Base-by-base conservation (phyloP, 1,140 invertebrate genomes). In the Calephelis nemesis region DNA sequence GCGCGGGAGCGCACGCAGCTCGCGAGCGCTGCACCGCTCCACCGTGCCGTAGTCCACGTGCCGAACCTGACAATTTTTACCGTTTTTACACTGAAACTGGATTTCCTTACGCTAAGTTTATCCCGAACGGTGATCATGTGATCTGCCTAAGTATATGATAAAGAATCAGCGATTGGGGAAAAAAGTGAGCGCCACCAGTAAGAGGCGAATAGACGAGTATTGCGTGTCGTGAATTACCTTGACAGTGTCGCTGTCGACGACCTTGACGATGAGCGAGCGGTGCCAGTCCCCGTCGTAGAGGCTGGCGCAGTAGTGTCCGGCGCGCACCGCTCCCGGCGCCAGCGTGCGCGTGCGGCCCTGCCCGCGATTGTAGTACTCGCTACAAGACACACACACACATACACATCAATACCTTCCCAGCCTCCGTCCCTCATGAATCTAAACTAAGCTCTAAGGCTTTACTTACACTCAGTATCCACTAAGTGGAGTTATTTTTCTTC, bases 11-110 rank as follows among this genome's bases (percentile, higher is more conserved):
- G 82, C 72, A 54, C 73, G 73, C 69, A 84, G 78, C 71, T 15
- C 65, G 8, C 15, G 0, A 52, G 63, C 69, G 15, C 60, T 60
- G 12, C 74, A 76, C 70, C 60, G 65, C 70, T 79, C 81, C 80
- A 87, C 82, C 65, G 85, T 87, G 75, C 83, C 85, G 81, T 85
- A 87, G 81, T 88, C 85, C 63, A 88, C 75, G 79, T 85, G 72
- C 7, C 74, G 69, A 65, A 72, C 73, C 67, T 69, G 62, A 62
- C 30, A 30, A 4, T 30, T 30, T 30, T 0, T 1, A 30, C 30
- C 30, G 3, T 30, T 30, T 30, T 30, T 4, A 19, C 15, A 19
- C 15, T 19, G 15, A 19, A 19, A 19, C 15, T 19, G 15, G 15
- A 30, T 30, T 30, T 30, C 30, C 30, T 30, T 30, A 30, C 1